A percentile compares a stretch with the other conserved stretches of the same genome.
These are phyloP conservation scores for Microcaecilia unicolor DNA, from an alignment of 2,797 vertebrate genomes.

Conservation along the genomic window DNA sequence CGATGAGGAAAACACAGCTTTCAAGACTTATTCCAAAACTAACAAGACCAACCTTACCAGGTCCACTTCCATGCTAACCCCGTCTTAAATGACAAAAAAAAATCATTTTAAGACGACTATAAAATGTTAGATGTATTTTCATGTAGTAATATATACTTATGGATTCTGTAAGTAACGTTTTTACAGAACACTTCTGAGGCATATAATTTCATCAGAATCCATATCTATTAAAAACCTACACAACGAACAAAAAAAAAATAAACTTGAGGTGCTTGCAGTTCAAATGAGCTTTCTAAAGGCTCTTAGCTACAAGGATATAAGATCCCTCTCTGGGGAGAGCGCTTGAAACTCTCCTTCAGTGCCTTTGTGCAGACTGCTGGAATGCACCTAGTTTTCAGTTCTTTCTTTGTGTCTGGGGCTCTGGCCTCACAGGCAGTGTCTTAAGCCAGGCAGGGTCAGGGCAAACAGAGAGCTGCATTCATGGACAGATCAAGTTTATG, in stretches of 20 bases:
- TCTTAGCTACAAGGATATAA: slow-evolving; percentile 54
- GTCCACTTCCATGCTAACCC: no score
- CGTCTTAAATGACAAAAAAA: no score
- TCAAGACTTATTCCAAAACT: no score
- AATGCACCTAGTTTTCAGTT: slow-evolving; percentile 78
- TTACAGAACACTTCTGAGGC: not conserved
- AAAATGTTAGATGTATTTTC: not conserved
- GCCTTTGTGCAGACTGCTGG: slow-evolving; percentile 66
- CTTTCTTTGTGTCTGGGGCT: slow-evolving; percentile 64
- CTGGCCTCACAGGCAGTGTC: slow-evolving; percentile 74
- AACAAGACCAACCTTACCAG: no score
- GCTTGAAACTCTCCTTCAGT: slow-evolving; percentile 51
- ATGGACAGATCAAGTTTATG: slow-evolving; percentile 97
- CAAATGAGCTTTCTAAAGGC: slow-evolving; percentile 53
- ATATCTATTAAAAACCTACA: slow-evolving; percentile 39
- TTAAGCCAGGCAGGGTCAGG: slow-evolving; percentile 84
- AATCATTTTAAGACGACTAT: no score
- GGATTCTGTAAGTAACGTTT: slow-evolving; percentile 2
- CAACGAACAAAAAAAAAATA: no score
- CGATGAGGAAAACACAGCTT: no score
- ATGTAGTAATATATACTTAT: not conserved
- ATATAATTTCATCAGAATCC: slow-evolving; percentile 20
- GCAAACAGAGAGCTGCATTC: slow-evolving; percentile 93
- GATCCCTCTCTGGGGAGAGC: slow-evolving; percentile 55
- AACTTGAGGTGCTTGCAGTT: slow-evolving; percentile 32